Conservation (phyloP, 2,113 vertebrate genomes). For the Salvelinus sp. region DNA sequence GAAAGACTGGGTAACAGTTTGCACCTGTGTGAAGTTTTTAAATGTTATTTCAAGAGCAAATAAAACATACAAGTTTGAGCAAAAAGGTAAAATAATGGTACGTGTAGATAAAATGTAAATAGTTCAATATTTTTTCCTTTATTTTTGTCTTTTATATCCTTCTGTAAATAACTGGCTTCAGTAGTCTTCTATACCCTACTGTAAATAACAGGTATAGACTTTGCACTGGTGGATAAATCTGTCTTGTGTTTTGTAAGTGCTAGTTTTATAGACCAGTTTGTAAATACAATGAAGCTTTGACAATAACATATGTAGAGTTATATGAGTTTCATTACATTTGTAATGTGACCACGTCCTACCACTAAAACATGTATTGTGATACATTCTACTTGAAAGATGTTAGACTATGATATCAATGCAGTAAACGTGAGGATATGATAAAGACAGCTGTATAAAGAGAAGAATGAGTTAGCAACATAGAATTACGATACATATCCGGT, state of each 20-base stretch:
- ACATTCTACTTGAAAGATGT: slow-evolving; percentile 34
- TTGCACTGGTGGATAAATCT: slow-evolving; percentile 1
- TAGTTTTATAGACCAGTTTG: slow-evolving; percentile 18
- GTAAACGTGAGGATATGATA: slow-evolving; percentile 35
- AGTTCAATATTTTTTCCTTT: slow-evolving; percentile 7
- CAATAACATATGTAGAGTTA: slow-evolving; percentile 10
- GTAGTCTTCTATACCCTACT: too few relatives aligned
- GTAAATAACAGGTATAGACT: slow-evolving; percentile 12
- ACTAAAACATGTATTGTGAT: slow-evolving; percentile 37
- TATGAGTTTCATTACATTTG: slow-evolving; percentile 36
- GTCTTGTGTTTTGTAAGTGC: slow-evolving; percentile 16
- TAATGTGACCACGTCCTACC: slow-evolving; percentile 31
- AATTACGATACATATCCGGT: slow-evolving; percentile 25
- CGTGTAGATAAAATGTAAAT: background rate
- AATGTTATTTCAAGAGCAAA: background rate
- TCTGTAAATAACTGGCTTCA: slow-evolving; percentile 2
- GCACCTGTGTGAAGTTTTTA: slow-evolving; percentile 29
- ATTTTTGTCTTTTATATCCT: slow-evolving; percentile 4
- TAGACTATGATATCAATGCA: slow-evolving; percentile 44
- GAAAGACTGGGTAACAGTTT: slow-evolving; percentile 32
- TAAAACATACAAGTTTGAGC: slow-evolving; percentile 17
- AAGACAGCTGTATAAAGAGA: slow-evolving; percentile 16
- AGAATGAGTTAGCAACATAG: slow-evolving; percentile 22
- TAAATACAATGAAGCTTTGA: slow-evolving; percentile 22
- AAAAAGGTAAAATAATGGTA: slow-evolving; percentile 14